Conservation (phyloP, 1,140 invertebrate species). For the Tetragonula clypearis region DNA sequence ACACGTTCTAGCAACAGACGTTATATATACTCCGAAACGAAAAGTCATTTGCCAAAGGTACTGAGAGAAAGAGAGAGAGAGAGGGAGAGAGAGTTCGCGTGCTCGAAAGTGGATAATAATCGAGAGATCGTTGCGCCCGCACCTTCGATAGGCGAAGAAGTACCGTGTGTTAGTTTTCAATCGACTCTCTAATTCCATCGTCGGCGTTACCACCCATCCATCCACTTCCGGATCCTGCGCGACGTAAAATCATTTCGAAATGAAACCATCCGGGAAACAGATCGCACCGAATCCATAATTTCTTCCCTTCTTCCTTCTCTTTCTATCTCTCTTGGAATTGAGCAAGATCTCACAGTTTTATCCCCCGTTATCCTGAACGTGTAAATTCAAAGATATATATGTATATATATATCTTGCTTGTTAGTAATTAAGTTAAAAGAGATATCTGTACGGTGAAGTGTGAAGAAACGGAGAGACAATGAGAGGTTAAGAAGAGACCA, state of each 20-base stretch:
- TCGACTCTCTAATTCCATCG: not conserved
- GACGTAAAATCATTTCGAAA: not conserved
- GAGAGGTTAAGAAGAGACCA: too few species aligned
- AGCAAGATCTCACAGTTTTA: too few species aligned
- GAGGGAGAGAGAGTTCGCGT: slow-evolving; percentile 34
- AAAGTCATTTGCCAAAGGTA: slow-evolving; percentile 49
- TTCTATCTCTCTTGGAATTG: too few species aligned
- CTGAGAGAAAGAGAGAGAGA: not conserved
- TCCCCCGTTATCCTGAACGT: too few species aligned
- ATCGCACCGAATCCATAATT: too few species aligned
- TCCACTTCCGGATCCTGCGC: not conserved
- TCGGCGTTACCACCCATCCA: not conserved
- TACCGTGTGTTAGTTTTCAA: slow-evolving; percentile 44
- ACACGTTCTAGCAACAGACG: not conserved
- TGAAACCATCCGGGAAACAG: not conserved
- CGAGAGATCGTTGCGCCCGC: slow-evolving; percentile 13
- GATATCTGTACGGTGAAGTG: too few species aligned
- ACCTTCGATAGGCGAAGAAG: slow-evolving; percentile 30
- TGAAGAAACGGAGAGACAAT: too few species aligned
- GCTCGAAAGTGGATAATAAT: slow-evolving; percentile 43
- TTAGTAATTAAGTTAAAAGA: too few species aligned
- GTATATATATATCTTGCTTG: too few species aligned
- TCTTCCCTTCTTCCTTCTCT: too few species aligned
- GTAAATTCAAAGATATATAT: too few species aligned
- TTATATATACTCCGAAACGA: slow-evolving; percentile 16